A percentile compares a stretch with the other conserved stretches of the same genome.
Conservation (phyloP, 2,888 invertebrate species). For the Parnassius orleans region DNA sequence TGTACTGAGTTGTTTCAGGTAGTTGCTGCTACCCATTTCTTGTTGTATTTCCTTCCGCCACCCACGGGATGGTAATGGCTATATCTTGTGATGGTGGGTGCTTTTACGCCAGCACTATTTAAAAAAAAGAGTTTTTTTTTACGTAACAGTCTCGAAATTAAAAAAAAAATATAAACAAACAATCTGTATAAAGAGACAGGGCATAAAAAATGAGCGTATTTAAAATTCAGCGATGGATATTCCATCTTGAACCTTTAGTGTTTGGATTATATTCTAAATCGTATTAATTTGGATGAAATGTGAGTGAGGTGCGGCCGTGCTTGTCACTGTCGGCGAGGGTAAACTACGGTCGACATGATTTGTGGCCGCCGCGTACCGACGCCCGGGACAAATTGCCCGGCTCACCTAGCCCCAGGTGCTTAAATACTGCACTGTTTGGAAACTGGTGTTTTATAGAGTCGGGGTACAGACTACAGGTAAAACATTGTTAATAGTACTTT, state of each 20-base stretch:
- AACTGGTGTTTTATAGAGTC: neutral
- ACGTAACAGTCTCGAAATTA: too few species aligned
- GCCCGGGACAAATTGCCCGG: conserved; percentile 20
- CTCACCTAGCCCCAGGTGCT: conserved; percentile 19
- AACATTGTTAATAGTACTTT: neutral
- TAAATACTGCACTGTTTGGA: neutral
- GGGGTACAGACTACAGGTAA: neutral
- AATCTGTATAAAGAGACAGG: too few species aligned
- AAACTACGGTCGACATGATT: conserved; percentile 30
- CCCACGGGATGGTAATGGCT: too few species aligned
- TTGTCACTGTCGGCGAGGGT: conserved; percentile 3
- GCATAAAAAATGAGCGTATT: neutral
- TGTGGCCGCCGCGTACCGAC: conserved; percentile 19
- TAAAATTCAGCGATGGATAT: neutral
- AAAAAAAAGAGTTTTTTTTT: too few species aligned
- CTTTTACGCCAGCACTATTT: too few species aligned
- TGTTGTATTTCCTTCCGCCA: too few species aligned
- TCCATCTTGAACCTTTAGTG: neutral
- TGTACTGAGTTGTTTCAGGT: too few species aligned
- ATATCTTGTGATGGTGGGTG: too few species aligned
- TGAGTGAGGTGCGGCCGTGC: conserved; percentile 3
- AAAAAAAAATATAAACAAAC: too few species aligned
- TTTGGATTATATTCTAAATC: conserved; percentile 10
- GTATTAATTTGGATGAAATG: conserved; percentile 9
- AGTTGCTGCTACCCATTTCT: too few species aligned